Evolutionary conservation across 2,888 invertebrate genomes (phyloP), one percentile per base, ranked within the genome.

Genomic region (Sarcophaga variegata): DNA sequence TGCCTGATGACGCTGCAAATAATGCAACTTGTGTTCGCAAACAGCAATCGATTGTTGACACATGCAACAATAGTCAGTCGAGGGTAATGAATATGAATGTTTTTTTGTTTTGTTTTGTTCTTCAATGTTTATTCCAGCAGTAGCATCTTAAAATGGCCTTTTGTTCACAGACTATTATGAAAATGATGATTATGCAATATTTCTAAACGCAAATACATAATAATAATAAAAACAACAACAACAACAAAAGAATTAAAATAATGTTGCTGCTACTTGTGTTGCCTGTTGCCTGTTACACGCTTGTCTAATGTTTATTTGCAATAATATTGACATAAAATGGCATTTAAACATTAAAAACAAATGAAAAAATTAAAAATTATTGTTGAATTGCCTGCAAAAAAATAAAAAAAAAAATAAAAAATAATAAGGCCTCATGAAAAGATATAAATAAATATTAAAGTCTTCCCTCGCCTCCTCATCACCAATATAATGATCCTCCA

Each of bases 311-410:
- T 87, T 87, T 87, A 87, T 87, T 87, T 87, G 87, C 87, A 67
- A 87, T 87, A 87, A 87, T 87, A 87, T 87, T 87, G 87, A 87
- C 87, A 87, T 87, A 87, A 87, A 87, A 87, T 87, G 87, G 87
- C 87, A 87, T 84, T 87, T 87, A 81, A 87, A 87, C 84, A 84
- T 84, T 87, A 87, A 81, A 72, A 77, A 80, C 54, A 37, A 60
- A 71, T 63, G 22, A 59, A 64, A 70, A 72, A 70, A 83, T 20
- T 37, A 37, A 37, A 37, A 45, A 60, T 12, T 27, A 83, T 27
- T 22, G 67, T 47, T 77, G 66, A 83, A 83, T 20, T 37, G 10
- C n/a, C 3, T 10, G 14, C 49, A 14, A 11, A 14, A 49, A 37
- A 60, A 74, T 11, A 54, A 78, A 17, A 49, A 37, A 47, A 70